phyloP scores from a whole-genome alignment of 2,797 vertebrate genomes.

The Hafferia zeledoni region DNA sequence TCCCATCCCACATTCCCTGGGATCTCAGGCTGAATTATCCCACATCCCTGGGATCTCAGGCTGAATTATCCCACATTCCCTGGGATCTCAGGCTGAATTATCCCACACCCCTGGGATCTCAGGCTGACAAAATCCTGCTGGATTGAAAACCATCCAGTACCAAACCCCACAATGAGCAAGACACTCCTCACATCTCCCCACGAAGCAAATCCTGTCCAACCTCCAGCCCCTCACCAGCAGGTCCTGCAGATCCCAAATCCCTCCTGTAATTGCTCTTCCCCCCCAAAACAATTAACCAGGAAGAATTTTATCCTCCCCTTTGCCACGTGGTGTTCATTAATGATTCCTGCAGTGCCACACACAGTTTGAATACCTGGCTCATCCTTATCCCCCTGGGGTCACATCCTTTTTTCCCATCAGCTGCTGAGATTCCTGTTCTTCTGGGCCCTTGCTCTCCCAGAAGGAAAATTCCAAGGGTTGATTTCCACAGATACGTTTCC shows the following conservation, averaged over 20 bases:
- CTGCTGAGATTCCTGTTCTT: not conserved
- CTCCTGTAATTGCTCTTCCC: not conserved
- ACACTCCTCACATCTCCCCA: not conserved
- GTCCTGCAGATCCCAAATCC: not conserved
- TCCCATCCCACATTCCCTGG: no score
- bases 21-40: no score
- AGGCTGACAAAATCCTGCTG: not conserved
- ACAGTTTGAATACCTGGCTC: not conserved
- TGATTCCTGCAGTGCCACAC: not conserved
- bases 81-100: no score
- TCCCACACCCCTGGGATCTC: no score
- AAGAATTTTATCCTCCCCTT: not conserved
- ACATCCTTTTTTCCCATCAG: not conserved
- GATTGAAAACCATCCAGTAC: not conserved
- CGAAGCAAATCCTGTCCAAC: not conserved
- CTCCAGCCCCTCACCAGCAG: not conserved
- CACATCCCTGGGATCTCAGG: no score
- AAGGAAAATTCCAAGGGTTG: not conserved
- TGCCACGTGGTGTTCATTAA: not conserved
- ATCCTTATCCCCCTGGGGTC: not conserved
- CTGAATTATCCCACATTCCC: not conserved
- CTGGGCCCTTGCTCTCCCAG: not conserved
- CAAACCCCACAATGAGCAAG: not conserved
- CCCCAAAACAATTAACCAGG: fast-evolving
- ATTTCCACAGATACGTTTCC: not conserved